These are phyloP conservation scores for Enteromius argenteus DNA, from an alignment of 2,797 vertebrate species.

Conservation along the genomic window DNA sequence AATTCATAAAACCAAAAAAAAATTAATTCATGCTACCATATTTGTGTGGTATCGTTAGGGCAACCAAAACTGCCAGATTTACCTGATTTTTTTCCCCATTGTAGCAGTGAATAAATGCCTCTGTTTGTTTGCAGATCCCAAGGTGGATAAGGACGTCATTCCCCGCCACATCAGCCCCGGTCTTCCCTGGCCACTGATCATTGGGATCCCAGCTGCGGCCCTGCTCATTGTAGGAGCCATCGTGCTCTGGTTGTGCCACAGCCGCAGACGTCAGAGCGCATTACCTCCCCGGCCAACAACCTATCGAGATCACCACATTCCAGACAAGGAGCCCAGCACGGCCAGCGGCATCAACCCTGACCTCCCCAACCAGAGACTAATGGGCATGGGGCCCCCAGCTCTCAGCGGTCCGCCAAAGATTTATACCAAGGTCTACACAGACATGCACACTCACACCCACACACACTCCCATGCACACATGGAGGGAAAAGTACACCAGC, in stretches of 20 bases:
- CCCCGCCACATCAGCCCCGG: constrained; percentile 69
- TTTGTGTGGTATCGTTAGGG: background rate
- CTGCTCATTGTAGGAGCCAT: constrained; percentile 73
- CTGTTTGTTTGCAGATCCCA: constrained; percentile 62
- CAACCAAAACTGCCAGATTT: background rate
- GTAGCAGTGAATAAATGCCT: background rate
- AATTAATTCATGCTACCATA: too few relatives aligned
- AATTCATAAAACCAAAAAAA: too few relatives aligned
- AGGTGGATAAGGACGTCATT: constrained; percentile 60
- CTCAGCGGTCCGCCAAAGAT: constrained; percentile 56
- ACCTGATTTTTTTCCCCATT: background rate
- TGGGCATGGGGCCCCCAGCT: constrained; percentile 54
- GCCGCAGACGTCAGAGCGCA: constrained; percentile 59
- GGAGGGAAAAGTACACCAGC: constrained; percentile 72
- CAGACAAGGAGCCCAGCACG: constrained; percentile 63
- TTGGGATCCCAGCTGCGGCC: constrained; percentile 71
- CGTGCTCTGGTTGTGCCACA: constrained; percentile 73
- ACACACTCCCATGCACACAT: constrained; percentile 66
- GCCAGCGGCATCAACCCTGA: constrained; percentile 45
- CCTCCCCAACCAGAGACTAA: constrained; percentile 58
- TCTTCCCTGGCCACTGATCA: constrained; percentile 73
- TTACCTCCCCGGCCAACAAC: constrained; percentile 47
- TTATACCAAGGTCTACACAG: constrained; percentile 71
- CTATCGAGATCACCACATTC: constrained; percentile 61
- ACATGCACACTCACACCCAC: constrained; percentile 70